Base-by-base conservation (phyloP, 2,113 vertebrate species). In the Cavia aperea region DNA sequence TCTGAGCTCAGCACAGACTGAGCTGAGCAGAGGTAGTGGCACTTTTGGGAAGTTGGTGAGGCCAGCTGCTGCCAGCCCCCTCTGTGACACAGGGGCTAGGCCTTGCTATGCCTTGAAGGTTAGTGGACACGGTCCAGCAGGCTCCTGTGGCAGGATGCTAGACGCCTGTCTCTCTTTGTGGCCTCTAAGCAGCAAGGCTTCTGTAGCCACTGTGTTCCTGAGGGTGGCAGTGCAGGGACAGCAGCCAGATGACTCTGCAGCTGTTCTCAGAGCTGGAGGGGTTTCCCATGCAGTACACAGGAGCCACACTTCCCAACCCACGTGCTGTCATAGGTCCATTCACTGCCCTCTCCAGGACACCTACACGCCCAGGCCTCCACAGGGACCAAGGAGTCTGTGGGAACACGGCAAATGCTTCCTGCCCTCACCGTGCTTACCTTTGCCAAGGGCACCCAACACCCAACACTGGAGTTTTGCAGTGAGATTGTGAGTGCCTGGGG, bases 401-500 rank as follows among this genome's bases (percentile, higher is more conserved):
- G 81, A 46, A 31, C 29, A 2, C 13, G 62, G 62, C 19, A 36
- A 36, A 43, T 36, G 68, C 29, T 65, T 23, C 21, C 85, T 15
- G 4, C 21, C 26, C 29, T 24, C 2, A 0, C 26, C 29, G 11
- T 0, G 15, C 58, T 0, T n/a, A 7, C 14, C 56, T 77, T 68
- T 33, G 3, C 15, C 8, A 23, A 58, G 9, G 19, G 36, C 66
- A 21, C 16, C 43, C 15, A 43, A 5, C 46, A 51, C 15, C 49
- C 5, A 31, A 31, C 2, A 4, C 0, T 36, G 26, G 2, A 2
- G 26, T 31, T 73, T 36, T 29, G 66, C 51, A 11, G 39, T 0
- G 18, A 70, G 36, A 7, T 5, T 13, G 14, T 60, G 12, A n/a
- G 39, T 2, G 66, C 39, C 66, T 11, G 0, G 63, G 54, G 70